phyloP scores from a whole-genome alignment of 2,888 invertebrate genomes.

The Stegana nigrithorax region DNA sequence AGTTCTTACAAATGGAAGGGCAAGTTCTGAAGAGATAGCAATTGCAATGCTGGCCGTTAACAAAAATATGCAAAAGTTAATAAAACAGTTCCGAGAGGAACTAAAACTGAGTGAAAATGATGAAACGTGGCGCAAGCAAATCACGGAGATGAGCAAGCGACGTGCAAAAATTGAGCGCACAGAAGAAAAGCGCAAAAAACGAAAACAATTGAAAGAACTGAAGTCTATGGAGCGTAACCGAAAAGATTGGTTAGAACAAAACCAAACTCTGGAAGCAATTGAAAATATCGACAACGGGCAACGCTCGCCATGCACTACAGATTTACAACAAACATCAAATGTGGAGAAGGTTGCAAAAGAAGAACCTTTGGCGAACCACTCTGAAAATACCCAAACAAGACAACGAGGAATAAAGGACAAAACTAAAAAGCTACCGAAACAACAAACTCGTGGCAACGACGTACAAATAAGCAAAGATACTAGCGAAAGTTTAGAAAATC shows the following conservation, averaged over 20 bases:
- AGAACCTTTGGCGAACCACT: not conserved
- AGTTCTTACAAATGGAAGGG: conserved; percentile 57
- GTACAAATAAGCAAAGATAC: too few species aligned
- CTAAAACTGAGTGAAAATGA: conserved; percentile 44
- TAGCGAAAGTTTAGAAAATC: conserved; percentile 15
- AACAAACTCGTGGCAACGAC: not conserved
- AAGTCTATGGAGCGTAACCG: conserved; percentile 51
- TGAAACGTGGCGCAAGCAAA: conserved; percentile 52
- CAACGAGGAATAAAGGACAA: not conserved
- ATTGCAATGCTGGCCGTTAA: conserved; percentile 59
- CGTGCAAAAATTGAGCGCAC: conserved; percentile 49
- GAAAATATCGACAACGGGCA: conserved; percentile 5
- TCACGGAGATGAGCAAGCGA: conserved; percentile 58
- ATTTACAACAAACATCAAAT: not conserved
- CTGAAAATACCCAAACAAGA: not conserved
- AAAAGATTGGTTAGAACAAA: conserved; percentile 56
- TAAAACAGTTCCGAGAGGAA: conserved; percentile 39
- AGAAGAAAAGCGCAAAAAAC: conserved; percentile 49
- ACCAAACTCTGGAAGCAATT: conserved; percentile 25
- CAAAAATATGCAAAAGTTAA: conserved; percentile 52
- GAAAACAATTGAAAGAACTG: conserved; percentile 48
- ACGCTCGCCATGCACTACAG: not conserved
- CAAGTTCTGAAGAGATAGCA: conserved; percentile 57
- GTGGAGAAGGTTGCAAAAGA: not conserved
- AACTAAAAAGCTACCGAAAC: not conserved